A percentile compares a stretch with the other conserved stretches of the same genome.
These are phyloP conservation scores for Girardinus metallicus DNA, from an alignment of 2,797 vertebrate genomes.

Conservation along the genomic window DNA sequence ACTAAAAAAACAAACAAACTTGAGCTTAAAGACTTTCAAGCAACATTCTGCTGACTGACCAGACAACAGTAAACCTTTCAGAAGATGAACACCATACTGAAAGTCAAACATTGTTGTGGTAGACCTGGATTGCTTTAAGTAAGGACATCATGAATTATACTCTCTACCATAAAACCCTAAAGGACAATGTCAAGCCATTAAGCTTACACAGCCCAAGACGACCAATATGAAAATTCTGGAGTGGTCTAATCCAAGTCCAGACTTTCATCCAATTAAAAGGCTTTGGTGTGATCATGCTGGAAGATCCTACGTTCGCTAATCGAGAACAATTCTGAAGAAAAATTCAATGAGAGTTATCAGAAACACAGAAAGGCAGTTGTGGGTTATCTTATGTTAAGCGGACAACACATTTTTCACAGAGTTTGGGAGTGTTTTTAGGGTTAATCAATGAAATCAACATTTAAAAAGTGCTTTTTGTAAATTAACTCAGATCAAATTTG, in stretches of 20 bases:
- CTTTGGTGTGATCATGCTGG: not conserved
- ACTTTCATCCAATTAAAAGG: too few species aligned
- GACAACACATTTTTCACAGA: not conserved
- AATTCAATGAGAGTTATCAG: not conserved
- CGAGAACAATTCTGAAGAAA: not conserved
- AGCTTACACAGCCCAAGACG: not conserved
- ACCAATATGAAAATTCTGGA: not conserved
- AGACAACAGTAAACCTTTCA: not conserved
- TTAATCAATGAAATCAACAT: not conserved
- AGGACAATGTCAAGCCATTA: too few species aligned
- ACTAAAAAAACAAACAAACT: not conserved
- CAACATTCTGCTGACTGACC: not conserved
- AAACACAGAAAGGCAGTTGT: not conserved
- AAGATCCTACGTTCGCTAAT: not conserved
- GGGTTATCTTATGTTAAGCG: not conserved
- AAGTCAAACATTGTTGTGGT: not conserved
- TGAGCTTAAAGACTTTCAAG: not conserved
- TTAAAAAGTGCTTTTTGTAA: not conserved
- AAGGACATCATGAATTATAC: not conserved
- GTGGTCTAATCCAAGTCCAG: not conserved
- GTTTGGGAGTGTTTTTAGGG: not conserved
- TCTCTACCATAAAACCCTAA: not conserved
- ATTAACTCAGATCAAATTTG: not conserved
- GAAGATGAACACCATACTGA: not conserved
- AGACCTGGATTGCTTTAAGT: not conserved